Evolutionary conservation across 2,888 invertebrate species (phyloP), one percentile per base, ranked within the genome.

Genomic region (Andrena praecox): DNA sequence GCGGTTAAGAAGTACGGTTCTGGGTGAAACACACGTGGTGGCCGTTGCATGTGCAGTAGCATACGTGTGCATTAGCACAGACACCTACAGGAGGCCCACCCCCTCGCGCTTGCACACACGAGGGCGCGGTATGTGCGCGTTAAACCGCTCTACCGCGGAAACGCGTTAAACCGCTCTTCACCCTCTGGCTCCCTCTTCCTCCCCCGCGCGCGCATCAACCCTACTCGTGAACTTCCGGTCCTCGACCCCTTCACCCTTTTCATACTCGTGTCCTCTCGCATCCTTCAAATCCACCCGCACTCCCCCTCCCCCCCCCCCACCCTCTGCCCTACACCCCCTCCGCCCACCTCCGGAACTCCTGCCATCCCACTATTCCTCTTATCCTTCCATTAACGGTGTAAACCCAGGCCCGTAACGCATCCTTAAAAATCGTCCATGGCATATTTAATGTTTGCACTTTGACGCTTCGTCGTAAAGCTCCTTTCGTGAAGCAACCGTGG

Each of bases 131-230:
- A 76, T 80, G 81, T 64, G 83, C 82, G 84, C 83, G 87, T 85
- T 87, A 88, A 88, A 88, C 87, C 87, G 89, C 84, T 88, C 85
- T 82, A 83, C 88, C 88, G 80, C 88, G 88, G 86, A 88, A 88
- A 88, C 88, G 88, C 88, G 88, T 88, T 88, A 88, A 88, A 88
- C 82, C 88, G 84, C 86, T 87, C 87, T 86, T 87, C 87, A 82
- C 80, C 86, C 86, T 82, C 74, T 66, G 66, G 60, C 56, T 68
- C 63, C 75, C 74, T 12, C 35, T 16, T 54, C 60, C 76, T 52
- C 63, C 77, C 72, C 69, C 84, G 77, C 75, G 78, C 82, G 78
- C 79, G 80, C 85, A 85, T 86, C 80, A 88, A 70, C 86, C 71
- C 80, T 77, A 80, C 86, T 82, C 85, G 83, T 82, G 85, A 82